These are phyloP conservation scores for Esox lucius DNA, from an alignment of 2,797 vertebrate genomes.

Conservation along the genomic window DNA sequence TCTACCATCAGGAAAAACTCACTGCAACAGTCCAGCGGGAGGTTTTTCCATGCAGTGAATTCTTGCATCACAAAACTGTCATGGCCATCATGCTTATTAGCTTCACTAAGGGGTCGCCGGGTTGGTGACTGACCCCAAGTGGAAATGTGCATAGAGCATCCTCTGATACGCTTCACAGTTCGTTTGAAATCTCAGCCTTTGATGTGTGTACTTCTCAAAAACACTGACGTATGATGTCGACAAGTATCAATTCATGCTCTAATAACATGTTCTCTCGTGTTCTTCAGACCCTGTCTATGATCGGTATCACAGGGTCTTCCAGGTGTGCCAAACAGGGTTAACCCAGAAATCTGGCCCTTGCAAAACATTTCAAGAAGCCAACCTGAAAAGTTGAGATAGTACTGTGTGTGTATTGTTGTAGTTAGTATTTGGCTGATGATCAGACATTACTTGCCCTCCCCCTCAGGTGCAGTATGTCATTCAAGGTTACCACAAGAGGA, in stretches of 20 bases:
- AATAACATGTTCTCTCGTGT: neutral
- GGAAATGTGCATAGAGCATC: neutral
- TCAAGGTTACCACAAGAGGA: conserved; percentile 97
- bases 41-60: too few species aligned
- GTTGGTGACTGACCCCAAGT: neutral
- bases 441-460: neutral
- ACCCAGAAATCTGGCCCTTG: neutral
- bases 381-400: neutral
- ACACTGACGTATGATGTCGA: neutral
- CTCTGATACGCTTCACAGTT: neutral
- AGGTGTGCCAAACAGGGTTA: too few species aligned
- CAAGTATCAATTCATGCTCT: neutral
- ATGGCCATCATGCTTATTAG: neutral
- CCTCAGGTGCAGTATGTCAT: conserved; percentile 95
- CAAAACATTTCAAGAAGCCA: neutral
- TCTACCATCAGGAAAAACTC: too few species aligned
- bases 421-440: neutral
- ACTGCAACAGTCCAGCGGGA: too few species aligned
- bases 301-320: neutral
- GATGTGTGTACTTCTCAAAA: neutral
- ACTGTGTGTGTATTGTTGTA: neutral
- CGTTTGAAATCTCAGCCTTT: neutral
- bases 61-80: too few species aligned
- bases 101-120: neutral
- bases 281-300: neutral